Base-by-base conservation (phyloP, 2,113 vertebrate genomes). In the Redunca redunca region DNA sequence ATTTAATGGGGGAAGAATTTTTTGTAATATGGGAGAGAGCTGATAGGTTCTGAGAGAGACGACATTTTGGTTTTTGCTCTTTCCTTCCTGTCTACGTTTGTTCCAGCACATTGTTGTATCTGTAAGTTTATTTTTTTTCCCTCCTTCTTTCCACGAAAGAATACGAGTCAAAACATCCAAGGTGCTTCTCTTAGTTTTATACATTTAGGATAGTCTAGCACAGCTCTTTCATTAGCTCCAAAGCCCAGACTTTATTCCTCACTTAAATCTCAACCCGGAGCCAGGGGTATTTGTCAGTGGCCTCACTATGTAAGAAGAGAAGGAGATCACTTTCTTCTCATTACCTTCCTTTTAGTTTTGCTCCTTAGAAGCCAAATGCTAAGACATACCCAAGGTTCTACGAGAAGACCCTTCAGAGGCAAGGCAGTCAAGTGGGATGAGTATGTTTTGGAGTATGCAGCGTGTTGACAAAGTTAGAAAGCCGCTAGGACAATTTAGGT, bases 361-460 rank as follows among this genome's bases (percentile, higher is more conserved):
- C 16, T n/a, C 30, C 40, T 90, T n/a, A 36, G 67, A 92, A 81
- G 50, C 8, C 67, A 84, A 94, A 71, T 5, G 4, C 36, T 67
- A 62, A 95, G 40, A 71, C 5, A 11, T 60, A 55, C 40, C 14
- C 2, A 9, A 48, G 46, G 16, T 23, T 36, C 30, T 40, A 23
- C 6, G 81, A 88, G 71, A 77, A 86, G 36, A 43, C 25, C 28
- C n/a, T 30, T 71, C 17, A 46, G 60, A 53, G 28, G 17, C 57
- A 33, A 53, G 21, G 2, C n/a, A 48, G 25, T 62, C 0, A 5
- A 46, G 40, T 4, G 30, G 33, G 25, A 86, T 28, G 46, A 7
- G 43, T 26, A 0, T 4, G 15, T 36, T 14, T 43, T 57, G 62
- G 28, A 33, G 88, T 74, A 40, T 21, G n/a, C 0, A 0, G n/a